Conservation (phyloP, 1,140 invertebrate genomes). For the Magallana gigas region DNA sequence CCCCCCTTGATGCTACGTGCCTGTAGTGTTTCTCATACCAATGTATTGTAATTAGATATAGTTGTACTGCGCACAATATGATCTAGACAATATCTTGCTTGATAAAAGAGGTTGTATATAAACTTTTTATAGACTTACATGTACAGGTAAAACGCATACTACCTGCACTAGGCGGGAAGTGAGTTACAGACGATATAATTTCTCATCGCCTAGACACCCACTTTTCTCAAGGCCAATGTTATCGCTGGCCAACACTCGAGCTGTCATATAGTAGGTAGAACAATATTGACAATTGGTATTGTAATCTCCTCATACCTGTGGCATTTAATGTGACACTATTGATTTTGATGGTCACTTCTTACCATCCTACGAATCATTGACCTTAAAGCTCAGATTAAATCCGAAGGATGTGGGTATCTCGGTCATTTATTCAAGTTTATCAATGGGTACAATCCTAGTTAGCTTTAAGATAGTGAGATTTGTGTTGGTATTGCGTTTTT, state of each 20-base stretch:
- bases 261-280: neutral
- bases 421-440: neutral
- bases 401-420: neutral
- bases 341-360: neutral
- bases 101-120: no score
- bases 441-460: no score
- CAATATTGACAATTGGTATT: constrained; percentile 3
- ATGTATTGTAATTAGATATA: no score
- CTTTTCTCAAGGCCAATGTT: neutral
- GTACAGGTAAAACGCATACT: neutral
- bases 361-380: neutral
- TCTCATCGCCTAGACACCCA: neutral
- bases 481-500: no score
- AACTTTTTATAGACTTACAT: no score
- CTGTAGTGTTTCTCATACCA: no score
- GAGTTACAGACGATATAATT: neutral
- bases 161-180: neutral
- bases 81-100: no score
- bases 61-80: no score
- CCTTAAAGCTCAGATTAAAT: neutral
- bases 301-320: neutral
- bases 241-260: neutral
- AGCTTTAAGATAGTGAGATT: no score
- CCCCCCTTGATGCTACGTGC: no score
- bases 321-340: constrained; percentile 7